phyloP scores from a whole-genome alignment of 2,113 vertebrate species.

The Heteronetta atricapilla region DNA sequence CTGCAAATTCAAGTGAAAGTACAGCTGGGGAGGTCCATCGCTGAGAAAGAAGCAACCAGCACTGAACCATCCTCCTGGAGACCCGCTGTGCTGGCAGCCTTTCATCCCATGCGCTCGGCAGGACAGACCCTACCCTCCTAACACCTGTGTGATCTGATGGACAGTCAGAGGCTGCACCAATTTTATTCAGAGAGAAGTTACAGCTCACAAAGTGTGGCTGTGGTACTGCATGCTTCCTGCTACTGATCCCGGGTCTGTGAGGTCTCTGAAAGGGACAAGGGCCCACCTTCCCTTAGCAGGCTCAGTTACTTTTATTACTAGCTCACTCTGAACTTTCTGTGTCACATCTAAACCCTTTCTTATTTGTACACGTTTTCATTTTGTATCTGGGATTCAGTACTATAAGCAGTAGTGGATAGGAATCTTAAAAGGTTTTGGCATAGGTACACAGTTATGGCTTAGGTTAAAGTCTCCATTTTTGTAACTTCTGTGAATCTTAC shows the following conservation, averaged over 20 bases:
- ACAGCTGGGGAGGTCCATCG: not conserved
- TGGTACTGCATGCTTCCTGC: not conserved
- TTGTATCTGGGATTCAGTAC: not conserved
- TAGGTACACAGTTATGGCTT: not conserved
- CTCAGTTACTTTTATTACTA: not conserved
- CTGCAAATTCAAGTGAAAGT: not conserved
- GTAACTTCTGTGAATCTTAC: not conserved
- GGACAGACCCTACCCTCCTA: not conserved
- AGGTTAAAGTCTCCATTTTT: not conserved
- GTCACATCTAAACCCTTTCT: not conserved
- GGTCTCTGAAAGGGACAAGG: not conserved
- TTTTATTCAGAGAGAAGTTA: not conserved
- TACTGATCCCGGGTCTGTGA: not conserved
- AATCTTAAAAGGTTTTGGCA: not conserved
- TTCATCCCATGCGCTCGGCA: rapidly evolving
- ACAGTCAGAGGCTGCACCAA: not conserved
- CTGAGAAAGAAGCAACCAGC: not conserved
- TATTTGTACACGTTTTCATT: not conserved
- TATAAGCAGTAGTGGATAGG: not conserved
- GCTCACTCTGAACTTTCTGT: not conserved
- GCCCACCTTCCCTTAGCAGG: not conserved
- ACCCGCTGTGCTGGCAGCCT: not conserved
- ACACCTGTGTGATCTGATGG: not conserved
- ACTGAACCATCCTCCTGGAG: not conserved
- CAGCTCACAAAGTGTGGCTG: not conserved